These are phyloP conservation scores for Charaxes varanes DNA, from an alignment of 1,140 invertebrate genomes.

Conservation along the genomic window DNA sequence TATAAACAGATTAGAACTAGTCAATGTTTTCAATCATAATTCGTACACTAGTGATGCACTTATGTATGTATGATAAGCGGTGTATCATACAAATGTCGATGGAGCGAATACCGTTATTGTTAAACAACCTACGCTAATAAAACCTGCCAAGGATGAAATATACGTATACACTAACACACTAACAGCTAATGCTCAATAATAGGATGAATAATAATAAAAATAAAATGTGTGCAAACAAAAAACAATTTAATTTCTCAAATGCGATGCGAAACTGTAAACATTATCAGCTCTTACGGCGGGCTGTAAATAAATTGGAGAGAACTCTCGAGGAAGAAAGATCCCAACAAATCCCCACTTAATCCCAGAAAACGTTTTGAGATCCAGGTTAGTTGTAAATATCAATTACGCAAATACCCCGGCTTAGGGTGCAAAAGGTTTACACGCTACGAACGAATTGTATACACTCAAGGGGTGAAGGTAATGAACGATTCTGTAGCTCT, in stretches of 20 bases:
- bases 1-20: too few species aligned
- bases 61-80: too few species aligned
- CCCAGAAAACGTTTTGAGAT: constrained; percentile 54
- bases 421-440: constrained; percentile 47
- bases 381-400: constrained; percentile 72
- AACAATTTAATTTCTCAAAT: constrained; percentile 15
- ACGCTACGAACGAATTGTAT: constrained; percentile 36
- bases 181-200: too few species aligned
- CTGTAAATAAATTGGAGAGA: constrained; percentile 61
- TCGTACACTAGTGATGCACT: too few species aligned
- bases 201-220: too few species aligned
- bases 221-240: too few species aligned
- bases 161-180: too few species aligned
- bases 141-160: too few species aligned
- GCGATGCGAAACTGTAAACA: constrained; percentile 23
- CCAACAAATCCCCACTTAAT: constrained; percentile 59
- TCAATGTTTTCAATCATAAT: too few species aligned
- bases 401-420: constrained; percentile 64
- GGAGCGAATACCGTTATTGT: too few species aligned
- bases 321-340: constrained; percentile 49
- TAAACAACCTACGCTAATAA: too few species aligned
- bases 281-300: constrained; percentile 28
- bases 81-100: too few species aligned
- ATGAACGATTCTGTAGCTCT: constrained; percentile 8
- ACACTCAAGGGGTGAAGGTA: constrained; percentile 34